Percentiles rank a stretch among this genome's conserved stretches.
Conservation (phyloP, 2,113 vertebrate species). For the Dipodomys spectabilis region DNA sequence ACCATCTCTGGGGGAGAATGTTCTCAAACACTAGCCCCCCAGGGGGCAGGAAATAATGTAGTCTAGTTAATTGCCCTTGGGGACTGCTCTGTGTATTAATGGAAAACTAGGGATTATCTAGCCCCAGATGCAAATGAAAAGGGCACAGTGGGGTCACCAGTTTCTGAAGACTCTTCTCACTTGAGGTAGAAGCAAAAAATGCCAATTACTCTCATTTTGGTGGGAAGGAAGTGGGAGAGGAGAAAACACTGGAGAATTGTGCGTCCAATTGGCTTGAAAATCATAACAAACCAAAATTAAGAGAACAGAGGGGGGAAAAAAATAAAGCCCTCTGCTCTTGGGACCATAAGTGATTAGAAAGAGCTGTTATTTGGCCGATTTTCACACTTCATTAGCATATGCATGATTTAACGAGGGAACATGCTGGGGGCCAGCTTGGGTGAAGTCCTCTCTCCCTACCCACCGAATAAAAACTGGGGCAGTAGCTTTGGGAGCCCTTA, state of each 20-base stretch:
- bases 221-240: slow-evolving; percentile 61
- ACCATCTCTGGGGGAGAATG: slow-evolving; percentile 9
- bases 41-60: slow-evolving; percentile 59
- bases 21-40: slow-evolving; percentile 66
- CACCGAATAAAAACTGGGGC: slow-evolving; percentile 83
- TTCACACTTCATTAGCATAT: slow-evolving; percentile 92
- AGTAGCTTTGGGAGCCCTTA: slow-evolving; percentile 65
- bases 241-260: slow-evolving; percentile 86
- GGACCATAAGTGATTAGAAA: slow-evolving; percentile 88
- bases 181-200: slow-evolving; percentile 87
- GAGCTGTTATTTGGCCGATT: slow-evolving; percentile 89
- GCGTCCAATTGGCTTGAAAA: slow-evolving; percentile 85
- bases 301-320: background rate
- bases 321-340: slow-evolving; percentile 84
- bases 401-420: slow-evolving; percentile 90
- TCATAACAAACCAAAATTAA: slow-evolving; percentile 83
- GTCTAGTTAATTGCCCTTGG: slow-evolving; percentile 60
- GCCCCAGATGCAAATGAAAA: slow-evolving; percentile 76
- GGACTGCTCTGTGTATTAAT: slow-evolving; percentile 65
- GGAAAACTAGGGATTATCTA: slow-evolving; percentile 72
- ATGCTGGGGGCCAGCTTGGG: slow-evolving; percentile 85
- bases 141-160: slow-evolving; percentile 68
- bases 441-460: slow-evolving; percentile 82
- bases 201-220: slow-evolving; percentile 93
- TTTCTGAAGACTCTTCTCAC: slow-evolving; percentile 73